A percentile compares a stretch with the other conserved stretches of the same genome.
phyloP scores from a whole-genome alignment of 2,797 vertebrate species.

The Carcharodon carcharias region DNA sequence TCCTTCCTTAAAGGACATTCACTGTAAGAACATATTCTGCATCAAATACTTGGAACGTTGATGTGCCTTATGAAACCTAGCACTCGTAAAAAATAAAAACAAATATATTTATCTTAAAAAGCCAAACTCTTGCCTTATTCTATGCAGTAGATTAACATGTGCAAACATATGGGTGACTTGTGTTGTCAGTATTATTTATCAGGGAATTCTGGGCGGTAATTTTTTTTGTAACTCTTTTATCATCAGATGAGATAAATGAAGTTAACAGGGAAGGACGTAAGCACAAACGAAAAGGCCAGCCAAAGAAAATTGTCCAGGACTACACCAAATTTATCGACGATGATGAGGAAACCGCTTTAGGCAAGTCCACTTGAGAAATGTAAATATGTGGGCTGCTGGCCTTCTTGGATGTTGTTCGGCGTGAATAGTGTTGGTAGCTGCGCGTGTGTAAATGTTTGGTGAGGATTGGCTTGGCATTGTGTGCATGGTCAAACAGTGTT shows the following conservation, averaged over 20 bases:
- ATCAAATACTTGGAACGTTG: neutral
- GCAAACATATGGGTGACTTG: neutral
- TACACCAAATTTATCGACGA: constrained; percentile 41
- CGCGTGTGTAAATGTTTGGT: neutral
- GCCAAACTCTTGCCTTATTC: too few relatives aligned
- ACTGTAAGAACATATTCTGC: neutral
- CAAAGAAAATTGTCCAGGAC: constrained; percentile 43
- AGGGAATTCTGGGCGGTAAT: neutral
- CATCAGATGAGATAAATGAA: constrained; percentile 43
- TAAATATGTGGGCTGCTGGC: neutral
- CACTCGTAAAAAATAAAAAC: neutral
- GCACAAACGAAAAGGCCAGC: constrained; percentile 42
- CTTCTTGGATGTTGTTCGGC: too few relatives aligned
- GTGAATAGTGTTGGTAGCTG: neutral
- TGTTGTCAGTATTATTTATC: neutral
- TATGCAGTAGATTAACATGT: neutral
- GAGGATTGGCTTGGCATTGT: neutral
- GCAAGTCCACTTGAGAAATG: neutral
- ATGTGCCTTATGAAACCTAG: too few relatives aligned
- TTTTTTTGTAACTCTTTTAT: constrained; percentile 39
- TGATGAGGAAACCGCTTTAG: constrained; percentile 38
- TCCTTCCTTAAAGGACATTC: neutral
- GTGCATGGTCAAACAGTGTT: neutral
- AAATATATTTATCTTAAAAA: neutral
- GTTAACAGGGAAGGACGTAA: constrained; percentile 41